Base-by-base conservation (phyloP, 2,113 vertebrate genomes). In the Pangasianodon hypophthalmus region DNA sequence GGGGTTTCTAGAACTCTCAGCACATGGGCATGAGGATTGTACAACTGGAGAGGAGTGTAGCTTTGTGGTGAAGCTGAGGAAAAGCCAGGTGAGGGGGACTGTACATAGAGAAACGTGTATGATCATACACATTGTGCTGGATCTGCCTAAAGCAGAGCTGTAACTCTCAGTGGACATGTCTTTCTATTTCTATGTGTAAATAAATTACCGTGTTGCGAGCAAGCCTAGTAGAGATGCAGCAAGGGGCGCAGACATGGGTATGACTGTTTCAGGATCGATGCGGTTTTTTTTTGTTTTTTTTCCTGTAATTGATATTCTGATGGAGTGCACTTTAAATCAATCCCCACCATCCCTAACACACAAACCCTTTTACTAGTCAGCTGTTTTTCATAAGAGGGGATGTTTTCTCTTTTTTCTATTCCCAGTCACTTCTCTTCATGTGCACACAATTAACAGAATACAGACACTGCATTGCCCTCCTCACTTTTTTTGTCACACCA, bases 261-360 rank as follows among this genome's bases (percentile, higher is more conserved):
- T 56, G 95, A 95, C 95, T 95, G 94, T 96, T 95, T 93, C 32
- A 29, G 90, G 91, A 88, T 93, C 91, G 91, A 93, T 86, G 60
- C 18, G 2, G 71, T 26, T 71, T 54, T 56, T 81, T 69, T 50
- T 67, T 54, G 19, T 85, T 37, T 8, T 84, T 85, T 90, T 88
- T 88, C 73, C 88, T 84, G 90, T 85, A 84, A 81, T 93, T 92
- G 41, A 91, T 93, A 92, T 92, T 95, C 50, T 92, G 91, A 94
- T 92, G 92, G 95, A 95, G 94, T 88, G 94, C 95, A 96, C 95
- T 96, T 96, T 96, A 96, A 94, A 91, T 84, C 89, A 84, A 88
- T n/a, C 90, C 77, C 75, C 79, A 86, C 73, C 75, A 41, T 37
- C 75, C 85, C 37, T 48, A 52, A 41, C 84, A 69, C 89, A 71